Evolutionary conservation across 2,797 vertebrate species (phyloP).

Genomic region (Limosa lapponica): DNA sequence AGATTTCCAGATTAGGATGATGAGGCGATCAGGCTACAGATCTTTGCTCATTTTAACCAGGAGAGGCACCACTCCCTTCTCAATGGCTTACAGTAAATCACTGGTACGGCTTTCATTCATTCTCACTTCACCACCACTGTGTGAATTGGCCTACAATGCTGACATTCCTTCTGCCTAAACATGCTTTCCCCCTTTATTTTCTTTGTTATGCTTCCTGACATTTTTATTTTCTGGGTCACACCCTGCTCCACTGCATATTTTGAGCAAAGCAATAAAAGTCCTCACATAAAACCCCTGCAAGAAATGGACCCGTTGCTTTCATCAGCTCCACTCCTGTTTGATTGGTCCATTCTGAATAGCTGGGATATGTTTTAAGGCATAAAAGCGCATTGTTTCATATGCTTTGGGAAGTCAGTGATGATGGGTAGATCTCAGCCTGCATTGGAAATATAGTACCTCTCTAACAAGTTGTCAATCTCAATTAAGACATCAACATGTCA

Average conservation of each 20-base stretch:
- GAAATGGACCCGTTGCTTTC: neutral
- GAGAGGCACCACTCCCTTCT: neutral
- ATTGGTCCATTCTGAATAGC: neutral
- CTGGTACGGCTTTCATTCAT: neutral
- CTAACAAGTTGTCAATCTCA: slow-evolving; percentile 80
- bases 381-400: slow-evolving; percentile 32
- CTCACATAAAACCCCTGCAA: neutral
- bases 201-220: neutral
- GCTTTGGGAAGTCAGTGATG: slow-evolving; percentile 26
- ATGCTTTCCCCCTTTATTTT: neutral
- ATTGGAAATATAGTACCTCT: slow-evolving; percentile 59
- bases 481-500: slow-evolving; percentile 81
- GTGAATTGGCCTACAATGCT: neutral
- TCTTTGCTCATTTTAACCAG: neutral
- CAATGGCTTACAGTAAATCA: neutral
- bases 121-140: neutral
- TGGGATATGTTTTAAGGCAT: slow-evolving; percentile 19
- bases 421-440: slow-evolving; percentile 53
- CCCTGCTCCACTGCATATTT: neutral
- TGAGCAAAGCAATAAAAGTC: neutral
- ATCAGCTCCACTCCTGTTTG: neutral
- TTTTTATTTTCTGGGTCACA: neutral
- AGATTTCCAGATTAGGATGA: neutral
- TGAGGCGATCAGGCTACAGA: neutral
- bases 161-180: neutral